Conservation (phyloP, 2,797 vertebrate species). For the Periparus ater region DNA sequence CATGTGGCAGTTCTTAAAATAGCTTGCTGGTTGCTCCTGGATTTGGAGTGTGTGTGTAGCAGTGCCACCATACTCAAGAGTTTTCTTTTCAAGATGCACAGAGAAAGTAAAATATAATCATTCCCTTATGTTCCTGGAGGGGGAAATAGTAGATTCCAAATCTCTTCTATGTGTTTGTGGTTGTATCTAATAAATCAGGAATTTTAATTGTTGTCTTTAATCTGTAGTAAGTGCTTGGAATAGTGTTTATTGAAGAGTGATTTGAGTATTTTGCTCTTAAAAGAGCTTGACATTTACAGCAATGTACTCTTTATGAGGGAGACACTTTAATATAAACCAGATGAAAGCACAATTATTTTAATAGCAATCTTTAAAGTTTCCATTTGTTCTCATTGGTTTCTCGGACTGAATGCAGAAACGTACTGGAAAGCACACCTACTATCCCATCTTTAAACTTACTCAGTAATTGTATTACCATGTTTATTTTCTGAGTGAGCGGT, state of each 20-base stretch:
- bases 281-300: conserved; percentile 41
- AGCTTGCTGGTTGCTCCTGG: neutral
- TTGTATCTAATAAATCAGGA: conserved; percentile 50
- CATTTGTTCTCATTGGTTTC: conserved; percentile 3
- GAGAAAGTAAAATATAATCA: conserved; percentile 6
- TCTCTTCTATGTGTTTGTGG: conserved; percentile 25
- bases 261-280: conserved; percentile 53
- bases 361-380: conserved; percentile 34
- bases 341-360: conserved; percentile 54
- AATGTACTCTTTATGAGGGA: conserved; percentile 23
- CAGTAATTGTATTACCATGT: neutral
- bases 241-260: conserved; percentile 59
- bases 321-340: conserved; percentile 44
- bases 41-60: neutral
- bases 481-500: neutral
- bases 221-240: conserved; percentile 24
- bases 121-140: conserved; percentile 26
- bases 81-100: conserved; percentile 34
- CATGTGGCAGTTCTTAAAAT: conserved; percentile 44
- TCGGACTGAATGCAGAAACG: neutral
- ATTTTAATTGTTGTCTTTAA: conserved; percentile 66
- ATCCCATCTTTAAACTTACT: neutral
- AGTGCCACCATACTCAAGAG: neutral
- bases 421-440: neutral
- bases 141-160: neutral